Conservation (phyloP, 2,797 vertebrate genomes). For the Ateles fusciceps region DNA sequence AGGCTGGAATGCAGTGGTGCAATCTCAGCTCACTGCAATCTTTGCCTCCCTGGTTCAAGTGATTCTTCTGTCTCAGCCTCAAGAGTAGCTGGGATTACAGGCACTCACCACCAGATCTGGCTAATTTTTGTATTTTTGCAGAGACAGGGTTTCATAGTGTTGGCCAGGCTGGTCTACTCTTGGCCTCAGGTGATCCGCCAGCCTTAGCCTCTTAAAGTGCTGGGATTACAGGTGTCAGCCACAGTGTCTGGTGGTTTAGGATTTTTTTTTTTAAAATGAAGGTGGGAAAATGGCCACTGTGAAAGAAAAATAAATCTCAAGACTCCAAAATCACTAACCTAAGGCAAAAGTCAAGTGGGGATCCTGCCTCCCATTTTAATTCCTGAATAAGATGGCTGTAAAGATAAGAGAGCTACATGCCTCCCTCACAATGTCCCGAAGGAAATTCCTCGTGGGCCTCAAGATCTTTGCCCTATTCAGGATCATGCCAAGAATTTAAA, state of each 20-base stretch:
- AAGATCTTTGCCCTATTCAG: not conserved
- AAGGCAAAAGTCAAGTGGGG: not conserved
- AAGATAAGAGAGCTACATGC: not conserved
- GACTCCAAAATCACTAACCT: not conserved
- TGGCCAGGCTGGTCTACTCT: not conserved
- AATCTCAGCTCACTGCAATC: too few relatives aligned
- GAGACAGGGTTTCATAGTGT: not conserved
- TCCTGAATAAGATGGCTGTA: not conserved
- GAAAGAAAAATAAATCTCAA: not conserved
- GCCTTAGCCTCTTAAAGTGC: not conserved
- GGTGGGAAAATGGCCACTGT: not conserved
- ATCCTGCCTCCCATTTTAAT: not conserved
- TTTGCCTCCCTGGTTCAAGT: too few relatives aligned
- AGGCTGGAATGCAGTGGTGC: not conserved
- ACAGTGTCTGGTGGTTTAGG: not conserved
- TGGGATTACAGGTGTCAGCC: not conserved
- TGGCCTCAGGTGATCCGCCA: not conserved
- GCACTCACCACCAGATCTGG: rapidly evolving
- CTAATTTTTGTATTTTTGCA: not conserved
- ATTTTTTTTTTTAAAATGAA: not conserved
- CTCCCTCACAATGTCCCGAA: not conserved
- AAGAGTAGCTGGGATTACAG: not conserved
- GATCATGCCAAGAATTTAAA: not conserved
- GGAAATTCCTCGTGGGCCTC: not conserved
- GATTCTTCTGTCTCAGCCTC: not conserved